Evolutionary conservation across 2,113 vertebrate species (phyloP).

Genomic region (Periophthalmodon schlosseri): DNA sequence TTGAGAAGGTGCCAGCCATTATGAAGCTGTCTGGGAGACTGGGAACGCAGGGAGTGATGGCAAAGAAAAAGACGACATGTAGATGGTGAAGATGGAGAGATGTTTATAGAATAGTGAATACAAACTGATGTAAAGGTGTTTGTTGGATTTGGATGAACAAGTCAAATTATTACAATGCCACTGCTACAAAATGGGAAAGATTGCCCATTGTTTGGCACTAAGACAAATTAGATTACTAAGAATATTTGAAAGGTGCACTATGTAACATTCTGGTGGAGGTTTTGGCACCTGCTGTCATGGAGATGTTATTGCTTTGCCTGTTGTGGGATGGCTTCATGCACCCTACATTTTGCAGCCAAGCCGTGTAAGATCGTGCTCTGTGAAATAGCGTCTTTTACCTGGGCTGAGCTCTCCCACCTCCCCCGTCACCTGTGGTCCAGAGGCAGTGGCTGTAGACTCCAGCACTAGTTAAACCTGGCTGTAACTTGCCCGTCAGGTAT

Average conservation of each 20-base stretch:
- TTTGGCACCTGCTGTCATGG: not conserved
- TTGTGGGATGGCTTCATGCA: too few species aligned
- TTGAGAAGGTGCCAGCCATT: conserved; percentile 74
- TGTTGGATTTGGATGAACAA: conserved; percentile 31
- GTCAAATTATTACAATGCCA: conserved; percentile 63
- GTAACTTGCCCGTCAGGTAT: too few species aligned
- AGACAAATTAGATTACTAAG: not conserved
- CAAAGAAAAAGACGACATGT: conserved; percentile 30
- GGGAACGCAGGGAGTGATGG: conserved; percentile 47
- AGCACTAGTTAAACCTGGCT: too few species aligned
- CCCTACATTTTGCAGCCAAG: too few species aligned
- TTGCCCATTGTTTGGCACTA: conserved; percentile 24
- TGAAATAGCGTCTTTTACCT: too few species aligned
- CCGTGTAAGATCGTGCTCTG: too few species aligned
- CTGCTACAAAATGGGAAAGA: conserved; percentile 26
- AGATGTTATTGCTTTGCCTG: too few species aligned
- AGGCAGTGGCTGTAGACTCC: too few species aligned
- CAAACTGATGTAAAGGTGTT: conserved; percentile 22
- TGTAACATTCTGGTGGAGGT: not conserved
- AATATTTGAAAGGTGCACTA: not conserved
- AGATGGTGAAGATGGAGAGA: conserved; percentile 29
- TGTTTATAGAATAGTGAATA: conserved; percentile 27
- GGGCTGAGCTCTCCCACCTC: too few species aligned
- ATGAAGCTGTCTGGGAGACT: conserved; percentile 74
- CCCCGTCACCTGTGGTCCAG: too few species aligned